Evolutionary conservation across 1,140 invertebrate genomes (phyloP), one percentile per base, ranked within the genome.

Genomic region (Andrena cerasifolii): DNA sequence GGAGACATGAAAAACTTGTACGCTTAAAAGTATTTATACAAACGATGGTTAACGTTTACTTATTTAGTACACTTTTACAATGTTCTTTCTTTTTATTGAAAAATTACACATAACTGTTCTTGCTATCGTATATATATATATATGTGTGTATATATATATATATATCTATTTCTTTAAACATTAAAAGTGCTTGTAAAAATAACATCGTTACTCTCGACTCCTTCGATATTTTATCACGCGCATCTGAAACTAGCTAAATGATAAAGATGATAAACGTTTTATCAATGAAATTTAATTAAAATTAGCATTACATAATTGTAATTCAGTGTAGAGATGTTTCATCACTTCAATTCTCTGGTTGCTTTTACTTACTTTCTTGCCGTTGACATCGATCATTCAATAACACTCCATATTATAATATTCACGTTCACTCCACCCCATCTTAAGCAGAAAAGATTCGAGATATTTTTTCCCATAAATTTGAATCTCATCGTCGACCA

Each of bases 111-210:
- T 58, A 58, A 12, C 67, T 33, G 16, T 56, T 26, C 21, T 75
- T 47, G 16, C 16, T 58, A 56, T 56, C 45, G 45, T 43, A 14
- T 36, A 40, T 59, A 59, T 59, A 59, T 26, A 62, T 43, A 24
- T 40, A 31, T 65, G 12, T 68, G 49, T 59, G n/a, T 58, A 68
- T 68, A 36, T 68, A 31, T 43, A 54, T 54, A 36, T 61, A 43
- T 54, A 53, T 54, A 66, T 66, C 63, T 66, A 54, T 56, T 28
- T 59, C 14, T 59, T 59, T 71, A 54, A 63, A 78, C 33, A 56
- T 72, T 63, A 63, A 56, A 75, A 75, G 62, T 75, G 73, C 63
- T 76, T 76, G 73, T 76, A 76, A 76, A 76, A 76, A 68, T 76
- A 76, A 76, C 53, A 45, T 67, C 18, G 24, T 67, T 76, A 76